Evolutionary conservation across 2,888 invertebrate species (phyloP).

Genomic region (Papilio gigon): DNA sequence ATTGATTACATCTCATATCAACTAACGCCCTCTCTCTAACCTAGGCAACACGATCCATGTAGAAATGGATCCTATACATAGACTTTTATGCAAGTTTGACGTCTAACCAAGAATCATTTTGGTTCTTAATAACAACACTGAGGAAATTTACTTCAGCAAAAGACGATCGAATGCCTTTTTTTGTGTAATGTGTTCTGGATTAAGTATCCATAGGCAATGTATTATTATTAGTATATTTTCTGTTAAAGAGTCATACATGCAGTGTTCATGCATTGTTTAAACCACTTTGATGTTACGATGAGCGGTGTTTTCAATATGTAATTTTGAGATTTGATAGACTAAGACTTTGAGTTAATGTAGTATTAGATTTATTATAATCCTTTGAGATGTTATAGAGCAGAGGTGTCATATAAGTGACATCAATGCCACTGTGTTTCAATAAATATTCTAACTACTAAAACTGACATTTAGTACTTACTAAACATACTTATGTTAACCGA

Average conservation of each 20-base stretch:
- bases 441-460: too few species aligned
- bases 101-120: too few species aligned
- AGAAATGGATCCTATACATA: too few species aligned
- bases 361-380: not conserved
- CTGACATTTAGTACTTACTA: too few species aligned
- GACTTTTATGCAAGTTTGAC: too few species aligned
- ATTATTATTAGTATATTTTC: too few species aligned
- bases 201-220: too few species aligned
- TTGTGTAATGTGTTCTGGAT: too few species aligned
- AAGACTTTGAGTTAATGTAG: not conserved
- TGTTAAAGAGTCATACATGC: not conserved
- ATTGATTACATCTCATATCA: slow-evolving; percentile 23
- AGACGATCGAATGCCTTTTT: too few species aligned
- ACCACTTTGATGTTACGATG: not conserved
- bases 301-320: not conserved
- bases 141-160: too few species aligned
- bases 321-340: not conserved
- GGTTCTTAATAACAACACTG: too few species aligned
- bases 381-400: not conserved
- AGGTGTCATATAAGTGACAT: not conserved
- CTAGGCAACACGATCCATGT: not conserved
- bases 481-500: too few species aligned
- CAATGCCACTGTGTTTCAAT: not conserved
- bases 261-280: not conserved
- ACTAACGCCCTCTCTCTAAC: not conserved